phyloP scores from a whole-genome alignment of 2,113 vertebrate species.

The Pipa parva region DNA sequence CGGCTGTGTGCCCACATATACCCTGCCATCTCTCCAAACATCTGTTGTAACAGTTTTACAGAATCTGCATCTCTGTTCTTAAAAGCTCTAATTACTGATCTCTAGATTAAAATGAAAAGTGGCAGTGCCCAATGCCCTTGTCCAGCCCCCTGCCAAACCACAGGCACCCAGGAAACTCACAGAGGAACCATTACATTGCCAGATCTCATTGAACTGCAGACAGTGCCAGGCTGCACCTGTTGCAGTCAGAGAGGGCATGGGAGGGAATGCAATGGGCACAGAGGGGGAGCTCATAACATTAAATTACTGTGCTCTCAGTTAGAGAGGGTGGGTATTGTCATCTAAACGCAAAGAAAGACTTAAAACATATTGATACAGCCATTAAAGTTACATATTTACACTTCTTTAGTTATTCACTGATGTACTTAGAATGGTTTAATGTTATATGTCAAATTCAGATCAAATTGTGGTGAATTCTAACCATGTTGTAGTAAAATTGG shows the following conservation, averaged over 20 bases:
- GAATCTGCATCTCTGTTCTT: constrained; percentile 20
- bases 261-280: not conserved
- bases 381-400: too few relatives aligned
- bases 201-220: constrained; percentile 7
- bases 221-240: constrained; percentile 33
- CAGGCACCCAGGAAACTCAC: constrained; percentile 13
- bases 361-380: not conserved
- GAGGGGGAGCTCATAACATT: not conserved
- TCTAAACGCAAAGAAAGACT: not conserved
- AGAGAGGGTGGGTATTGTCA: not conserved
- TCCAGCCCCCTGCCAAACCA: constrained; percentile 1
- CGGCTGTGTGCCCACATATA: constrained; percentile 7
- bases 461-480: not conserved
- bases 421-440: too few relatives aligned
- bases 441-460: not conserved
- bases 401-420: too few relatives aligned
- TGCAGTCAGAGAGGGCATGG: not conserved
- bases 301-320: not conserved
- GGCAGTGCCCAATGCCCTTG: constrained; percentile 7
- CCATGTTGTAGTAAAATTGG: too few relatives aligned
- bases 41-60: constrained; percentile 29
- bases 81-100: constrained; percentile 40
- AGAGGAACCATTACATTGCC: constrained; percentile 16
- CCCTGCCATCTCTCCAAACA: constrained; percentile 21
- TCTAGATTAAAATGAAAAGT: constrained; percentile 31